Base-by-base conservation (phyloP, 2,888 invertebrate genomes). In the Pardosa pseudoannulata region DNA sequence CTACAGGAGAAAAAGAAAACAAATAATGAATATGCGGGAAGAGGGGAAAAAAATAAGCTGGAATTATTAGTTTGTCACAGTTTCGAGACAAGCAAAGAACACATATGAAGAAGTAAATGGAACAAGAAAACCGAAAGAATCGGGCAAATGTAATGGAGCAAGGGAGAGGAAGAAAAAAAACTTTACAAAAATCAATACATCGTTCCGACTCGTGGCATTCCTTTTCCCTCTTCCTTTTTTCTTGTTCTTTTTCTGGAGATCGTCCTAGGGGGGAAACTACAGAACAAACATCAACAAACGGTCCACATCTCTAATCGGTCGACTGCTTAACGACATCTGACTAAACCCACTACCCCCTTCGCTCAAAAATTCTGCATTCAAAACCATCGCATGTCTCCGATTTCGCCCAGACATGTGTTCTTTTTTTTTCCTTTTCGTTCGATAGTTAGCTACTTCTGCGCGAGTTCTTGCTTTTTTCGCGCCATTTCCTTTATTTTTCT, bases 281-380 rank as follows among this genome's bases (percentile, higher is more conserved):
- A n/a, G n/a, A 72, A 74, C 73, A 74, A 81, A 65, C 56, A 50
- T 65, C 32, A 81, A 73, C 72, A 73, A 67, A 31, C 50, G 68
- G 50, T 46, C 78, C 75, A n/a, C 74, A 81, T 81, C 81, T 75
- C 74, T 81, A 81, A 81, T 81, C 80, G 81, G 56, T 80, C 19
- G 36, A 67, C 65, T 46, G 41, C 46, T 67, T 39, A 79, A 71
- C 71, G 41, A 64, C 71, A 56, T 79, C 78, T 65, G 41, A 31
- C 23, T 65, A 31, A 62, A 29, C 31, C 23, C 31, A 19, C 32
- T 29, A 6, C 32, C 16, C 11, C 16, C 16, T 36, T 36, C 9
- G 5, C 11, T 46, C 39, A 70, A 56, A 32, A 39, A 73, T 41
- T 68, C 50, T 80, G 36, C 50, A 67, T 80, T 65, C 50, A 62